These are phyloP conservation scores for Agrenia bidenticulata DNA, from an alignment of 2,888 invertebrate genomes.

Conservation along the genomic window DNA sequence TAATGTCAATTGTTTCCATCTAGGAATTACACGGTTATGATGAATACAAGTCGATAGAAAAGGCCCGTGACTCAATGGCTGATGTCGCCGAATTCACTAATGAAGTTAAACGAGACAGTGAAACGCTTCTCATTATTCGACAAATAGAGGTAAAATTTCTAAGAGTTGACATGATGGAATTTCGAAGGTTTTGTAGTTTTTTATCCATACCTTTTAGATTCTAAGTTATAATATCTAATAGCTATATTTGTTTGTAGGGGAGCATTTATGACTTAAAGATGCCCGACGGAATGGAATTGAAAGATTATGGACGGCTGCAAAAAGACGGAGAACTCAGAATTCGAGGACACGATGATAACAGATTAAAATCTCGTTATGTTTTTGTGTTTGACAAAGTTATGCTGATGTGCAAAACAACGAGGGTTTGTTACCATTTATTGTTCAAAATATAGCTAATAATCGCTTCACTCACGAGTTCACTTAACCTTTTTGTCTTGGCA, in stretches of 20 bases:
- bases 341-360: slow-evolving; percentile 79
- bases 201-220: too few relatives aligned
- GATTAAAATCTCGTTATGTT: slow-evolving; percentile 77
- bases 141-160: slow-evolving; percentile 74
- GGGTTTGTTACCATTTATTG: slow-evolving; percentile 64
- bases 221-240: too few relatives aligned
- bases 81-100: slow-evolving; percentile 97
- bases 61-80: slow-evolving; percentile 90
- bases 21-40: slow-evolving; percentile 50
- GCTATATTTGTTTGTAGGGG: too few relatives aligned
- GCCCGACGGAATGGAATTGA: slow-evolving; percentile 76
- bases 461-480: too few relatives aligned
- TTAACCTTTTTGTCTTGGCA: too few relatives aligned
- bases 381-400: slow-evolving; percentile 98
- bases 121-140: slow-evolving; percentile 82
- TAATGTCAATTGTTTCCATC: too few relatives aligned
- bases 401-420: slow-evolving; percentile 83
- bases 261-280: slow-evolving; percentile 80
- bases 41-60: slow-evolving; percentile 50
- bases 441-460: too few relatives aligned
- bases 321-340: slow-evolving; percentile 93
- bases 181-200: too few relatives aligned
- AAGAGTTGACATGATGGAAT: neutral
- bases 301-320: slow-evolving; percentile 86
- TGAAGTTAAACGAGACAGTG: slow-evolving; percentile 95